phyloP scores from a whole-genome alignment of 2,888 invertebrate species.

The Heliconius ethilla region DNA sequence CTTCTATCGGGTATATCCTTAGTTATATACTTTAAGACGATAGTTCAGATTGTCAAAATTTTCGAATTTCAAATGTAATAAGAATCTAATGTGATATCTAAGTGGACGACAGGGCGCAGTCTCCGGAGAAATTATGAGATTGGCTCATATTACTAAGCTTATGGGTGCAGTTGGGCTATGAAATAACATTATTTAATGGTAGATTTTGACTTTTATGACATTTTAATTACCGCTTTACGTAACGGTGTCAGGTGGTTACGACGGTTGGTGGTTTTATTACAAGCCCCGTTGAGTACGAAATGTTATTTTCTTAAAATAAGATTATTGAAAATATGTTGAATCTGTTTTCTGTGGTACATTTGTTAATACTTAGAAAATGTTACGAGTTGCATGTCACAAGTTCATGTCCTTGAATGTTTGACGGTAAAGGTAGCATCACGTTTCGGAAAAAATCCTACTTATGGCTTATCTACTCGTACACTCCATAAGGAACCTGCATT shows the following conservation, averaged over 20 bases:
- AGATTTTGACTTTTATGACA: not conserved
- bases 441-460: too few relatives aligned
- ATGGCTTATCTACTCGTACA: too few relatives aligned
- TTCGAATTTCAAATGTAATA: not conserved
- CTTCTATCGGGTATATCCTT: too few relatives aligned
- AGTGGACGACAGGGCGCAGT: not conserved
- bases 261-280: not conserved
- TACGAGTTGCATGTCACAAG: too few relatives aligned
- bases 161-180: conserved; percentile 17
- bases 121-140: conserved; percentile 16
- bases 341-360: too few relatives aligned
- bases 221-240: not conserved
- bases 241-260: not conserved
- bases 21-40: too few relatives aligned
- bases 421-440: too few relatives aligned
- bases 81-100: conserved; percentile 6
- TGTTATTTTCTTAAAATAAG: not conserved
- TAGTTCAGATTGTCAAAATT: not conserved
- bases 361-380: too few relatives aligned
- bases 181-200: not conserved
- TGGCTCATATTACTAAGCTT: conserved; percentile 14
- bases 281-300: not conserved
- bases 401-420: too few relatives aligned
- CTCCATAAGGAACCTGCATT: too few relatives aligned
- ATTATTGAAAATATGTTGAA: too few relatives aligned